These are phyloP conservation scores for Drosophila birchii DNA, from an alignment of 2,888 invertebrate genomes.

Conservation along the genomic window DNA sequence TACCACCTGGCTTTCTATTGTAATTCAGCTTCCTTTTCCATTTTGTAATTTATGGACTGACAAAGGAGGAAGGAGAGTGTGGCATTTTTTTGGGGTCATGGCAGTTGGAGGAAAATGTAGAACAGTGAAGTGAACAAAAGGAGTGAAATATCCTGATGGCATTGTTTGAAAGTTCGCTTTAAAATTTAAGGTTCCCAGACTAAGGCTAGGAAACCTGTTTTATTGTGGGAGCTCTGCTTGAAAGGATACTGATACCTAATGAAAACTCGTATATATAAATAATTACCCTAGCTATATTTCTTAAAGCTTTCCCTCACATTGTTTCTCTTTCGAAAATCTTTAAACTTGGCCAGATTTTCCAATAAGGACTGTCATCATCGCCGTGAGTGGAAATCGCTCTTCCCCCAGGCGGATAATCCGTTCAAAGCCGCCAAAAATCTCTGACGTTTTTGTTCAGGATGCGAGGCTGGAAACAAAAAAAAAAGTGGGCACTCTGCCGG, in stretches of 20 bases:
- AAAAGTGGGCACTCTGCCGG: constrained; percentile 24
- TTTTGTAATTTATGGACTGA: constrained; percentile 61
- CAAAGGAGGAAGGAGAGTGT: no score
- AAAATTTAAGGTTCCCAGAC: constrained; percentile 5
- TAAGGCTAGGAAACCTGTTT: background rate
- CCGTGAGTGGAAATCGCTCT: constrained; percentile 41
- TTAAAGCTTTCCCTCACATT: background rate
- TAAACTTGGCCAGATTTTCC: constrained; percentile 15
- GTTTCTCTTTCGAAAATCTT: constrained; percentile 19
- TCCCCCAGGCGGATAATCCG: constrained; percentile 74
- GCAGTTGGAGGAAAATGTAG: constrained; percentile 8
- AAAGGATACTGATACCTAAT: no score
- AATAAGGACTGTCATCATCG: constrained; percentile 10
- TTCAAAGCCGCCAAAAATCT: constrained; percentile 79
- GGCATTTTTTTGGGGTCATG: constrained; percentile 10
- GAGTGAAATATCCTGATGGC: constrained; percentile 2
- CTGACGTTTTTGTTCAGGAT: constrained; percentile 51
- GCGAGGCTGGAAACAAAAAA: constrained; percentile 18
- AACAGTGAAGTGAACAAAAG: constrained; percentile 45
- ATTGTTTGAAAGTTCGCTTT: constrained; percentile 1
- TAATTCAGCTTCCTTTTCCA: constrained; percentile 56
- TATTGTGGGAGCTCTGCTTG: background rate
- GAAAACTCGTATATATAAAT: no score
- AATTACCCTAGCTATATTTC: background rate
- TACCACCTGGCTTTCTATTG: constrained; percentile 49